phyloP scores from a whole-genome alignment of 2,797 vertebrate species.

The Lindbergichthys nudifrons region DNA sequence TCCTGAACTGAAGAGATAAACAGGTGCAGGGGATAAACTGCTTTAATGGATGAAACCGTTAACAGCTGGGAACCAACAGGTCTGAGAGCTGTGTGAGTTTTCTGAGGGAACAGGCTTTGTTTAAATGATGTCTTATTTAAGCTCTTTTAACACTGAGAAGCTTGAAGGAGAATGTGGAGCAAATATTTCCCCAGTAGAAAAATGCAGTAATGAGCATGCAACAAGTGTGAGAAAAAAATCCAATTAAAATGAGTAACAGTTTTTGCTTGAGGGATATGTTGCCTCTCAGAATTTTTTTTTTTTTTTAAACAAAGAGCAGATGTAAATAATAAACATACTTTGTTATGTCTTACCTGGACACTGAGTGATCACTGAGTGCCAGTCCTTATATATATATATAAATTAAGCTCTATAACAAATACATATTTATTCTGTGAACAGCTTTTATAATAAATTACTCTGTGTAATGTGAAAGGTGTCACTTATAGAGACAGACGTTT shows the following conservation, averaged over 20 bases:
- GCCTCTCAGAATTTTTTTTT: background rate
- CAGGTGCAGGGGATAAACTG: slow-evolving; percentile 51
- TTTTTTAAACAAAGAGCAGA: slow-evolving; percentile 1
- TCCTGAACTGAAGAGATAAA: slow-evolving; percentile 46
- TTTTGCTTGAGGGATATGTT: background rate
- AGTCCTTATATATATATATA: background rate
- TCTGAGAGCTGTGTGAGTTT: slow-evolving; percentile 9
- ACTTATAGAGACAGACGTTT: background rate
- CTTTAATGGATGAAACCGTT: slow-evolving; percentile 37
- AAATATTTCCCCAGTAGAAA: background rate
- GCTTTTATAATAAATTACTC: background rate
- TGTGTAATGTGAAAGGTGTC: background rate
- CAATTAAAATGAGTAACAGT: background rate
- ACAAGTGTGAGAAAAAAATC: background rate
- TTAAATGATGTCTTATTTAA: background rate
- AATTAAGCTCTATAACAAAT: background rate
- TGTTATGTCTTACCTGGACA: background rate
- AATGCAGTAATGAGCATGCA: background rate
- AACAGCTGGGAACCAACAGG: slow-evolving; percentile 28
- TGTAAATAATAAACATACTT: slow-evolving; percentile 1
- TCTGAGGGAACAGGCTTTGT: background rate
- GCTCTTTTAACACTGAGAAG: background rate
- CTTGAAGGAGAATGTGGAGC: background rate
- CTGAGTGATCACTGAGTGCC: background rate
- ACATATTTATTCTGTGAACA: too few species aligned